phyloP scores from a whole-genome alignment of 2,888 invertebrate species.

The Oxycera nigricornis region DNA sequence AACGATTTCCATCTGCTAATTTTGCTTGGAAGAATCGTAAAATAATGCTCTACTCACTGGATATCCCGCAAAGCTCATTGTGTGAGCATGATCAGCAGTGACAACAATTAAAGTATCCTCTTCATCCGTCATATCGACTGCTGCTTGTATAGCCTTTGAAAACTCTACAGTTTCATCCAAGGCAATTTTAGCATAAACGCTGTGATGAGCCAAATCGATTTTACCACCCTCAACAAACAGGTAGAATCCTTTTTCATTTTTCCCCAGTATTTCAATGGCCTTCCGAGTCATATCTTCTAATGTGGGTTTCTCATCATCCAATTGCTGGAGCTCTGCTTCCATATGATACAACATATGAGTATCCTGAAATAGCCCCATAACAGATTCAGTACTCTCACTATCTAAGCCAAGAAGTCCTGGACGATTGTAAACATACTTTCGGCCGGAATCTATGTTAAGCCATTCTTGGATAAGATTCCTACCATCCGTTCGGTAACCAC shows the following conservation, averaged over 20 bases:
- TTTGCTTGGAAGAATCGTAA: too few relatives aligned
- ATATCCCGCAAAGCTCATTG: constrained; percentile 77
- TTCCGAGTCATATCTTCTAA: constrained; percentile 81
- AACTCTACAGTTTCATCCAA: constrained; percentile 69
- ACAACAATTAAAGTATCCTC: constrained; percentile 82
- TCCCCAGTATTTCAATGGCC: constrained; percentile 74
- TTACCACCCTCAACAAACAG: constrained; percentile 76
- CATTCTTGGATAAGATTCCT: constrained; percentile 73
- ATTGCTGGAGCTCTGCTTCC: constrained; percentile 60
- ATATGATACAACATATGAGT: constrained; percentile 76
- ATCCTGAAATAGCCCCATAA: constrained; percentile 72
- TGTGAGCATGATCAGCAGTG: constrained; percentile 83
- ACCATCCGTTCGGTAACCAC: constrained; percentile 67
- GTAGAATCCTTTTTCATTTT: constrained; percentile 74
- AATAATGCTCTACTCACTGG: constrained; percentile 55
- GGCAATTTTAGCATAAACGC: constrained; percentile 55
- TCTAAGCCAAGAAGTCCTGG: constrained; percentile 62
- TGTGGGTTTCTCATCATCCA: constrained; percentile 64
- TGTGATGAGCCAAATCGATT: constrained; percentile 60
- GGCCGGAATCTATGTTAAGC: constrained; percentile 55
- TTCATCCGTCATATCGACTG: constrained; percentile 67
- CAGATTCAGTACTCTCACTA: constrained; percentile 64
- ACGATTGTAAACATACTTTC: constrained; percentile 64
- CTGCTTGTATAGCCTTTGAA: constrained; percentile 73
- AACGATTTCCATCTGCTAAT: too few relatives aligned